These are phyloP conservation scores for Xenops minutus DNA, from an alignment of 2,797 vertebrate genomes.

Conservation along the genomic window DNA sequence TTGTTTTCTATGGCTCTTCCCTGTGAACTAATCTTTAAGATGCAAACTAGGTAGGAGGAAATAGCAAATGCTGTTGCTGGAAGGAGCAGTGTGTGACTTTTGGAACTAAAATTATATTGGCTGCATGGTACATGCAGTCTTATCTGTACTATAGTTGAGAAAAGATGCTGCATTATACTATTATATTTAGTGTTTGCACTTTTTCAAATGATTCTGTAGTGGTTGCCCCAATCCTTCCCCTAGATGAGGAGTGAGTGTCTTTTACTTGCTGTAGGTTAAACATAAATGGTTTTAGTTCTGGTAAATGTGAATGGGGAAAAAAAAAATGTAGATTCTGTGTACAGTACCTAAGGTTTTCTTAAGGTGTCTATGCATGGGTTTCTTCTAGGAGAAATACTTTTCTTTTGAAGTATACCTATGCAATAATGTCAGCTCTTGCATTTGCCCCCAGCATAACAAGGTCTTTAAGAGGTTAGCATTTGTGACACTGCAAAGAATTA, in stretches of 20 bases:
- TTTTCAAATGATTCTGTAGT: neutral
- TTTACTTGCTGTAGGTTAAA: neutral
- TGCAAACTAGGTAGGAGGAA: neutral
- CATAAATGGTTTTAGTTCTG: neutral
- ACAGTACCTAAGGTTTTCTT: neutral
- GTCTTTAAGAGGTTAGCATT: neutral
- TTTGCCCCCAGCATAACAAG: neutral
- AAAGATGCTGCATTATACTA: neutral
- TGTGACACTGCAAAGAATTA: neutral
- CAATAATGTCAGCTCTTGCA: neutral
- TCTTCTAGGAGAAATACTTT: neutral
- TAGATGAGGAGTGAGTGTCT: neutral
- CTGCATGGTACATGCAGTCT: neutral
- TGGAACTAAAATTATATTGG: neutral
- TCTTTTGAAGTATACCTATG: neutral
- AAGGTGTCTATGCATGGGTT: neutral
- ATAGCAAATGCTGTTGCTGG: neutral
- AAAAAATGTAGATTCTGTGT: neutral
- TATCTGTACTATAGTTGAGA: fast-evolving
- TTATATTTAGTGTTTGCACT: neutral
- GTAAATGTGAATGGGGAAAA: neutral
- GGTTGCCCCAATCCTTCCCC: neutral
- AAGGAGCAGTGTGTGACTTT: neutral
- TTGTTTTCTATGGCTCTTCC: neutral
- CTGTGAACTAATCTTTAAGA: neutral